Evolutionary conservation across 1,140 invertebrate genomes (phyloP).

Genomic region (Drosophila aff.): DNA sequence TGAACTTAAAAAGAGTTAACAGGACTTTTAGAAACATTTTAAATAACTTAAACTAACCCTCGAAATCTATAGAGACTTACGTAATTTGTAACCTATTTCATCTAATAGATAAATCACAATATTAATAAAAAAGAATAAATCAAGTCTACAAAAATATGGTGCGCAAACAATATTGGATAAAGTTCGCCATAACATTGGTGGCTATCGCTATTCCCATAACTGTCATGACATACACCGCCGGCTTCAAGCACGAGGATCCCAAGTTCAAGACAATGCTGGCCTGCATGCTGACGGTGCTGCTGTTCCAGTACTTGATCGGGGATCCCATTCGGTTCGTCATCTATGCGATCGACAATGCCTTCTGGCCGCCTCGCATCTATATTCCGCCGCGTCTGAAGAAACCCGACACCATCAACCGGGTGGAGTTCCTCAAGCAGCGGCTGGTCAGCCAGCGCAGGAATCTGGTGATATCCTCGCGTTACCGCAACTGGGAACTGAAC

Average conservation of each 20-base stretch:
- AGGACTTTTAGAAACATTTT: neutral
- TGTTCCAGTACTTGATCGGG: constrained; percentile 58
- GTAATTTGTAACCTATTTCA: neutral
- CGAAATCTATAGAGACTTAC: neutral
- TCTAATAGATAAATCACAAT: neutral
- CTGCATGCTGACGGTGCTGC: constrained; percentile 34
- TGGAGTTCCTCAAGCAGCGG: constrained; percentile 46
- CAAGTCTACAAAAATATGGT: neutral
- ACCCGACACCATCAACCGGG: constrained; percentile 11
- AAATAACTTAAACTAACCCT: neutral
- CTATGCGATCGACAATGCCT: constrained; percentile 5
- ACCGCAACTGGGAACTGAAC: constrained; percentile 59
- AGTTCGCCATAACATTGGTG: constrained; percentile 9
- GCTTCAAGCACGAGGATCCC: constrained; percentile 54
- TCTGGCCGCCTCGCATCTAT: constrained; percentile 18
- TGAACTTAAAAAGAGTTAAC: neutral
- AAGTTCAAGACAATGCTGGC: constrained; percentile 64
- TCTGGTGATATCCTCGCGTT: constrained; percentile 35
- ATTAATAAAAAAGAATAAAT: neutral
- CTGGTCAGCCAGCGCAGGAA: constrained; percentile 31
- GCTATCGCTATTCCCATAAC: constrained; percentile 11
- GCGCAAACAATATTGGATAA: neutral
- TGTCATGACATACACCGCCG: constrained; percentile 29
- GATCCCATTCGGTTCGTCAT: constrained; percentile 55
- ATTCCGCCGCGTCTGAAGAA: constrained; percentile 1